These are phyloP conservation scores for Heliconius hermathena DNA, from an alignment of 1,140 invertebrate species.

Conservation along the genomic window DNA sequence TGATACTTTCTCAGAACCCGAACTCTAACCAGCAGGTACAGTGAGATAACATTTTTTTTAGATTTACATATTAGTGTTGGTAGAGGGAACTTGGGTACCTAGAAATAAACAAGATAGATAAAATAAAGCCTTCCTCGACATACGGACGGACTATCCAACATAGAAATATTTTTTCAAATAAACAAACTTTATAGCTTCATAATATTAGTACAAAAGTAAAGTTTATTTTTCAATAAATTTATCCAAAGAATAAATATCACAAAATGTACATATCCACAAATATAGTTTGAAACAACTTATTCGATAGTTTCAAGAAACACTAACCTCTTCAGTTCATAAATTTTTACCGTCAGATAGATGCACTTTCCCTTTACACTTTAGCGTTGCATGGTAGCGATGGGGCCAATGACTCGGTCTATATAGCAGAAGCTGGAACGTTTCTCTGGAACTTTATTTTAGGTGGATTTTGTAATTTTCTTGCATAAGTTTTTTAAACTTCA, in stretches of 20 bases:
- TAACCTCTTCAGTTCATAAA: constrained; percentile 27
- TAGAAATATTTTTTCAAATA: too few species aligned
- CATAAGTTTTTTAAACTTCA: neutral
- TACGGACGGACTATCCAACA: too few species aligned
- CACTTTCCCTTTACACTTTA: constrained; percentile 41
- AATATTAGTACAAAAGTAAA: too few species aligned
- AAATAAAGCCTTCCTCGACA: too few species aligned
- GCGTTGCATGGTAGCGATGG: constrained; percentile 43
- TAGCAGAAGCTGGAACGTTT: neutral
- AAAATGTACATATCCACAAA: neutral
- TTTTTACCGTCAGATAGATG: constrained; percentile 21
- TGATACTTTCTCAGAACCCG: too few species aligned
- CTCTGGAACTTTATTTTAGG: neutral
- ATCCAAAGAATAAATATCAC: neutral
- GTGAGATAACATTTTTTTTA: too few species aligned
- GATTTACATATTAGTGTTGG: too few species aligned
- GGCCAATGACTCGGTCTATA: constrained; percentile 42
- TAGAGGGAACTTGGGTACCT: too few species aligned
- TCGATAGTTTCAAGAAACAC: constrained; percentile 1
- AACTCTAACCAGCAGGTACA: too few species aligned
- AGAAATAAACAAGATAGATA: too few species aligned
- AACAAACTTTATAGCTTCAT: too few species aligned
- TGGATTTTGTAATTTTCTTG: neutral
- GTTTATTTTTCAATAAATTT: too few species aligned
- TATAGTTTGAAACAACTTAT: neutral